Percentiles rank a stretch among this genome's conserved stretches.
phyloP scores from a whole-genome alignment of 1,140 invertebrate species.

The Nephotettix cincticeps region DNA sequence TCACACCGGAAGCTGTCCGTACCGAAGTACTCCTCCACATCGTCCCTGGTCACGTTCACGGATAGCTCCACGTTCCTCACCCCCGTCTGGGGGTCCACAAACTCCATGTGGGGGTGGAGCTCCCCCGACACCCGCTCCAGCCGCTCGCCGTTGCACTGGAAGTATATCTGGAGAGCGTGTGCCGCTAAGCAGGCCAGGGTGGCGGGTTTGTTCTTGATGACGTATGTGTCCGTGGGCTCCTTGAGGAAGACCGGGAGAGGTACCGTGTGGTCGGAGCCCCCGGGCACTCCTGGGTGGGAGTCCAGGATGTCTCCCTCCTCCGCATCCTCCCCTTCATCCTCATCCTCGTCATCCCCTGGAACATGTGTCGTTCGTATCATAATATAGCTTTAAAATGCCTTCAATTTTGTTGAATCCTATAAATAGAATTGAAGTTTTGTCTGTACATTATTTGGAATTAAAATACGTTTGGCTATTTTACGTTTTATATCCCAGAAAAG shows the following conservation, averaged over 20 bases:
- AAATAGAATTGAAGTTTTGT: too few species aligned
- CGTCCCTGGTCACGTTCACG: conserved; percentile 81
- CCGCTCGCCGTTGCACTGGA: conserved; percentile 69
- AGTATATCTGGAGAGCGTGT: conserved; percentile 67
- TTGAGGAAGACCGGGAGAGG: conserved; percentile 79
- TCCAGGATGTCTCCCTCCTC: conserved; percentile 37
- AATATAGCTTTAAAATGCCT: too few species aligned
- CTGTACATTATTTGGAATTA: too few species aligned
- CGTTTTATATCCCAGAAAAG: too few species aligned
- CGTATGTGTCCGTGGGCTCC: conserved; percentile 82
- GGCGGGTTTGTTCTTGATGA: conserved; percentile 86
- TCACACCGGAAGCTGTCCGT: conserved; percentile 74
- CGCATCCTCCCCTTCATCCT: background rate
- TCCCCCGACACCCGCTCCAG: conserved; percentile 51
- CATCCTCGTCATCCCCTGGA: conserved; percentile 12
- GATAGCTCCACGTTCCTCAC: conserved; percentile 82
- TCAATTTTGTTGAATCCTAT: too few species aligned
- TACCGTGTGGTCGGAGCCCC: conserved; percentile 36
- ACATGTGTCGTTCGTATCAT: too few species aligned
- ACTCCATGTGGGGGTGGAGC: conserved; percentile 62
- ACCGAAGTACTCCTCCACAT: conserved; percentile 88
- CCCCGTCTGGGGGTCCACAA: conserved; percentile 83
- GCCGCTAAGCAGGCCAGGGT: conserved; percentile 82
- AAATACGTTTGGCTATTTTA: too few species aligned
- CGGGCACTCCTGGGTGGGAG: conserved; percentile 36